Conservation (phyloP, 2,797 vertebrate species). For the Leptodactylus fallax region DNA sequence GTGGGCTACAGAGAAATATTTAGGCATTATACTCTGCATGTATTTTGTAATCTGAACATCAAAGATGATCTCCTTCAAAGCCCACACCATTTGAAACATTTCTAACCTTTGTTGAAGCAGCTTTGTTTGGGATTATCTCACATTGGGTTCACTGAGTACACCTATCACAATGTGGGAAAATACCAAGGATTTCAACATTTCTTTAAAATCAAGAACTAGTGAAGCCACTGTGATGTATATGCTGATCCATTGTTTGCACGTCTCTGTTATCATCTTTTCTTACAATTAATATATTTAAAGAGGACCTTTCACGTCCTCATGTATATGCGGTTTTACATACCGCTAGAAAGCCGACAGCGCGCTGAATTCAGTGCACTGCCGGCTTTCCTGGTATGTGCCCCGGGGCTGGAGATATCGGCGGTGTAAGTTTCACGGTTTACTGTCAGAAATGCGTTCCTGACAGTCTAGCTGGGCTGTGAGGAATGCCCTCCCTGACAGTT, state of each 20-base stretch:
- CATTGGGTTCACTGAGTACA: constrained; percentile 90
- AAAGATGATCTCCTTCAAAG: constrained; percentile 81
- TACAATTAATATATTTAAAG: not conserved
- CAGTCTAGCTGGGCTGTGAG: no score
- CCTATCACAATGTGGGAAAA: constrained; percentile 85
- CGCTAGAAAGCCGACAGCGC: no score
- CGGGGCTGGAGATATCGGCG: no score
- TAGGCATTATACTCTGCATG: constrained; percentile 79
- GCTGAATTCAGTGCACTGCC: no score
- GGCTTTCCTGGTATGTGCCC: no score
- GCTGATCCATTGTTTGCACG: constrained; percentile 18
- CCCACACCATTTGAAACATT: constrained; percentile 77
- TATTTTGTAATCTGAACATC: constrained; percentile 83
- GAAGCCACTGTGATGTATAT: constrained; percentile 72
- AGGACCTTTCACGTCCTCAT: no score
- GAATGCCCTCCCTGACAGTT: no score
- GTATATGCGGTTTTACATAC: no score
- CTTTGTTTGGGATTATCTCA: constrained; percentile 94
- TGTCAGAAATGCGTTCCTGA: no score
- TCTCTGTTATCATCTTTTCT: not conserved
- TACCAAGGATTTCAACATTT: constrained; percentile 74
- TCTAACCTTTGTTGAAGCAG: constrained; percentile 81
- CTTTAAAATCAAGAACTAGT: constrained; percentile 76
- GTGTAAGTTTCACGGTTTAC: no score
- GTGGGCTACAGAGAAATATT: constrained; percentile 81